Evolutionary conservation across 2,888 invertebrate genomes (phyloP), one percentile per base, ranked within the genome.

Genomic region (Harpagoxenus sublaevis): DNA sequence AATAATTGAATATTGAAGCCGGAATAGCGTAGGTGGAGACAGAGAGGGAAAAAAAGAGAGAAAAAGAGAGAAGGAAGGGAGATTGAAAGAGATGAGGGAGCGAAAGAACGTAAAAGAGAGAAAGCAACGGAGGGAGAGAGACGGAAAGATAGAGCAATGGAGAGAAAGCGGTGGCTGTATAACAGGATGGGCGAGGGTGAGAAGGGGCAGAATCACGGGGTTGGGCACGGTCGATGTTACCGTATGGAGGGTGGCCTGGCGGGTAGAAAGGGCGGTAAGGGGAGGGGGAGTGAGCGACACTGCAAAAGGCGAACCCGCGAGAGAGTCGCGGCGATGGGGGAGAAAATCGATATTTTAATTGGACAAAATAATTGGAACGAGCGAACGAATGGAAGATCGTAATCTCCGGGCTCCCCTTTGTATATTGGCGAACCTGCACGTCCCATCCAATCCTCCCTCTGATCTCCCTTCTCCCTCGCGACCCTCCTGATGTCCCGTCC

Each of bases 221-320:
- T 84, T 68, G 71, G 71, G 84, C 73, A 87, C 89, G 55, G 92
- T 92, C 75, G 93, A 92, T 63, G 92, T 91, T 86, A 88, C 91
- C 65, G 91, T 91, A 81, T 81, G 79, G 79, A 81, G 79, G 73
- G 73, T 55, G 55, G 53, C 23, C 18, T 60, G 71, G 35, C 35
- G 35, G 48, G 57, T 48, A 71, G 71, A 96, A 95, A 96, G 85
- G 96, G 96, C 91, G 96, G 95, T n/a, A 96, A 95, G 88, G 96
- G 95, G 87, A 96, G 95, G 84, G 95, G 95, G 85, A 95, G 82
- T 18, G 74, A 63, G 86, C 79, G 84, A 84, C 71, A 55, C 70
- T 74, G 87, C 71, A 94, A 71, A 84, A 85, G 85, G 88, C 87
- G 84, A 85, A 88, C 88, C 95, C 93, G 95, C 96, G 93, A 95